Conservation (phyloP, 2,888 invertebrate species). For the Eilema griseolum region DNA sequence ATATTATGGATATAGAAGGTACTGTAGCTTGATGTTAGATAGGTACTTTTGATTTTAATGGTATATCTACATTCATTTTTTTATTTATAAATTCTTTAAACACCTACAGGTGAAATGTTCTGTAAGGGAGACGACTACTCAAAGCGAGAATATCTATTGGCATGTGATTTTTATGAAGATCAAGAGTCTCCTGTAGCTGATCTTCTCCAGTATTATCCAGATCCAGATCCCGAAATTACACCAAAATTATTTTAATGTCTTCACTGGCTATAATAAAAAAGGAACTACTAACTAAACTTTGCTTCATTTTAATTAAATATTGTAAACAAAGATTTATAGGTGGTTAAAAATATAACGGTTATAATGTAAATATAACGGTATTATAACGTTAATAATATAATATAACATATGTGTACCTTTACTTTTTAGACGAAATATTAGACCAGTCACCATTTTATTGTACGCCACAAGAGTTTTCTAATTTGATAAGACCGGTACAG, state of each 20-base stretch:
- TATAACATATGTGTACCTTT: no score
- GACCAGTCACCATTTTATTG: no score
- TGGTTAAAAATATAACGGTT: no score
- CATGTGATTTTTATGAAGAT: constrained; percentile 83
- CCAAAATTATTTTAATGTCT: constrained; percentile 66
- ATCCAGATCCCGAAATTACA: constrained; percentile 78
- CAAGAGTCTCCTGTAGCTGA: constrained; percentile 83
- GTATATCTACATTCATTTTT: not conserved
- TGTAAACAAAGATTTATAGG: no score
- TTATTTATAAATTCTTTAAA: not conserved
- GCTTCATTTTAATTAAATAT: not conserved
- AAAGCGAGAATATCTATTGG: constrained; percentile 78
- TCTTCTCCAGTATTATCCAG: constrained; percentile 80
- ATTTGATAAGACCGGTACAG: no score
- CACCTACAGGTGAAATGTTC: constrained; percentile 77
- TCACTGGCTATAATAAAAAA: not conserved
- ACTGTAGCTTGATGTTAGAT: constrained; percentile 9
- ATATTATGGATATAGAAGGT: constrained; percentile 81
- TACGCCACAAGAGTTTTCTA: no score
- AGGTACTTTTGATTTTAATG: not conserved
- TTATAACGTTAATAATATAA: no score
- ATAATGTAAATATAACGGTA: no score
- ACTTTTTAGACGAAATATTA: no score
- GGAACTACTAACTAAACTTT: no score
- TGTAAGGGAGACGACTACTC: constrained; percentile 84